phyloP scores from a whole-genome alignment of 2,888 invertebrate species.

The Iselma pallidipennis region DNA sequence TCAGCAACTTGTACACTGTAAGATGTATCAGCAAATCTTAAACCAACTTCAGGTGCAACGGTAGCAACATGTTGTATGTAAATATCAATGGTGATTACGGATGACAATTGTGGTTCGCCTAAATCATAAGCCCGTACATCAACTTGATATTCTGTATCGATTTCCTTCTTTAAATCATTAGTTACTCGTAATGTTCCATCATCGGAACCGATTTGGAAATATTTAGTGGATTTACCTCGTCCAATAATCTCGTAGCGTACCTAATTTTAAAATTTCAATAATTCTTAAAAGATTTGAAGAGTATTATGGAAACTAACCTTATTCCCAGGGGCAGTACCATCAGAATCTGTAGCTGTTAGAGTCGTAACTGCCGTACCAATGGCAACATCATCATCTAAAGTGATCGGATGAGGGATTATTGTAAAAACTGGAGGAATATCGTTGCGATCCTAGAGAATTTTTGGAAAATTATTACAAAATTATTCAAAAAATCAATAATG shows the following conservation, averaged over 20 bases:
- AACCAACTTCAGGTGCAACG: slow-evolving; percentile 69
- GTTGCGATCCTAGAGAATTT: slow-evolving; percentile 72
- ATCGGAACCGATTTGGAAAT: slow-evolving; percentile 86
- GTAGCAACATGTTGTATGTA: slow-evolving; percentile 79
- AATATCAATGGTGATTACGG: slow-evolving; percentile 79
- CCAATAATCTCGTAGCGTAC: slow-evolving; percentile 79
- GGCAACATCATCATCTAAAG: slow-evolving; percentile 79
- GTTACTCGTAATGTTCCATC: slow-evolving; percentile 79
- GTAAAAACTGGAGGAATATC: slow-evolving; percentile 88
- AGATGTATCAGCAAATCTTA: slow-evolving; percentile 85
- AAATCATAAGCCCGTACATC: slow-evolving; percentile 85
- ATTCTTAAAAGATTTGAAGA: too few relatives aligned
- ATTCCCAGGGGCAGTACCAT: slow-evolving; percentile 85
- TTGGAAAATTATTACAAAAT: not conserved
- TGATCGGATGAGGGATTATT: slow-evolving; percentile 78
- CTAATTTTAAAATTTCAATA: slow-evolving; percentile 38
- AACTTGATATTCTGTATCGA: slow-evolving; percentile 86
- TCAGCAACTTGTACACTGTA: slow-evolving; percentile 85
- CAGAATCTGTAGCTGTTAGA: slow-evolving; percentile 79
- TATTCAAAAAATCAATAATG: not conserved
- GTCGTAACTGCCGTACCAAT: slow-evolving; percentile 81
- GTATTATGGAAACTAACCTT: slow-evolving; percentile 64
- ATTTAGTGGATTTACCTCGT: slow-evolving; percentile 78
- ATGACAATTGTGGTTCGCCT: slow-evolving; percentile 82
- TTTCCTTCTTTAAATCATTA: slow-evolving; percentile 83